These are phyloP conservation scores for Calameuta idolon DNA, from an alignment of 2,888 invertebrate genomes.

Conservation along the genomic window DNA sequence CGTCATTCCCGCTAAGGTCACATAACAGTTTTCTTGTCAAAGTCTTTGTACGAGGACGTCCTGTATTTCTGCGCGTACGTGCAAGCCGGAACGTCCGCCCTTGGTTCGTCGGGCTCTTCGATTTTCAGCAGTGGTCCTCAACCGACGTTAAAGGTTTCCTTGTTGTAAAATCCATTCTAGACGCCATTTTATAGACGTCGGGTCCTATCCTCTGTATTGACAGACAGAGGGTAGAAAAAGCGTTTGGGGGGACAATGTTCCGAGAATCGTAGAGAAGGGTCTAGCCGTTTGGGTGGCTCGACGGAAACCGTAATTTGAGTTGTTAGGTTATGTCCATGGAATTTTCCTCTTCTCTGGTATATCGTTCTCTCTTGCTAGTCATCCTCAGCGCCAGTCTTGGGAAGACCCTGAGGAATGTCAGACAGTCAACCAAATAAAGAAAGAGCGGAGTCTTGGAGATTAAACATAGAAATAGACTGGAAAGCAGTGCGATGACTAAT, in stretches of 20 bases:
- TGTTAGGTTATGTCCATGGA: background rate
- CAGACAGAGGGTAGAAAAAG: background rate
- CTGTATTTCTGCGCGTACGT: background rate
- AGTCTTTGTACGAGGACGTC: background rate
- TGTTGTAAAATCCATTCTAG: background rate
- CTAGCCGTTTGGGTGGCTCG: background rate
- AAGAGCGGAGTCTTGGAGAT: background rate
- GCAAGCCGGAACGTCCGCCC: background rate
- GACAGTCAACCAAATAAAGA: background rate
- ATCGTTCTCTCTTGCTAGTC: background rate
- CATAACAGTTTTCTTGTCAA: background rate
- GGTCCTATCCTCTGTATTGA: background rate
- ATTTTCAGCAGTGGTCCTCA: conserved; percentile 3
- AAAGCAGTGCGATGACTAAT: background rate
- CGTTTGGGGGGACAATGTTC: background rate
- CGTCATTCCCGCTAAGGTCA: background rate
- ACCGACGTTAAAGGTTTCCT: background rate
- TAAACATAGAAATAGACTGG: background rate
- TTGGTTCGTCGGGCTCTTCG: background rate
- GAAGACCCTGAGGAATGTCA: background rate
- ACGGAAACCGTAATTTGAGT: background rate
- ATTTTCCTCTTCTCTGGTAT: background rate
- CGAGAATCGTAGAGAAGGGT: background rate
- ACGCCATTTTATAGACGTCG: background rate
- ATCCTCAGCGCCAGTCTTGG: background rate